Evolutionary conservation across 1,140 invertebrate genomes (phyloP).

Genomic region (Euwallacea fornicatus): DNA sequence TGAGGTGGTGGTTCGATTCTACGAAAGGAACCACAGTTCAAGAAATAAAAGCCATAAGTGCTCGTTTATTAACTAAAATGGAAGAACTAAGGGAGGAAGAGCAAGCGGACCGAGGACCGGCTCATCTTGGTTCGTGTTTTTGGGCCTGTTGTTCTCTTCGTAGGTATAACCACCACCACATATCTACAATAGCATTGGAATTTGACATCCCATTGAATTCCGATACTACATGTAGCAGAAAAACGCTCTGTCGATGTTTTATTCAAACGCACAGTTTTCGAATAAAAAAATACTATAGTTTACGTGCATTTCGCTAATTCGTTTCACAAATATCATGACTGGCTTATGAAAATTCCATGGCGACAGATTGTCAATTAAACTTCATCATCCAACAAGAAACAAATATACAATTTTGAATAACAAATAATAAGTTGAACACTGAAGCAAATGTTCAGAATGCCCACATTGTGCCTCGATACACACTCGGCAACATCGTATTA

Average conservation of each 20-base stretch:
- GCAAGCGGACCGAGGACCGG: too few species aligned
- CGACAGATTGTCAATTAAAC: neutral
- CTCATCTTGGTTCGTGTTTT: too few species aligned
- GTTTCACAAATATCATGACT: neutral
- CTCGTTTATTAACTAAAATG: too few species aligned
- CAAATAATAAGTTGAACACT: neutral
- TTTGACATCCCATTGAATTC: too few species aligned
- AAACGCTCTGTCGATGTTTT: neutral
- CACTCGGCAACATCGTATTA: neutral
- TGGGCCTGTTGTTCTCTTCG: too few species aligned
- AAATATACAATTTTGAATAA: neutral
- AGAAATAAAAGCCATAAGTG: too few species aligned
- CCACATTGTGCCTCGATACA: neutral
- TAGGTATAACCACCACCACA: too few species aligned
- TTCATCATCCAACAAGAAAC: neutral
- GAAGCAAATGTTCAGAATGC: neutral
- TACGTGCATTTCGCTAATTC: neutral
- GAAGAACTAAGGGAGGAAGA: too few species aligned
- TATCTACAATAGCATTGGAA: too few species aligned
- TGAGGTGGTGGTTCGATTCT: too few species aligned
- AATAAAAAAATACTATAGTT: neutral
- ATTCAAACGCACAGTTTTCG: neutral
- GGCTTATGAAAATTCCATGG: neutral
- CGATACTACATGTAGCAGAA: too few species aligned
- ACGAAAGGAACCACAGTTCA: too few species aligned